Conservation (phyloP, 53 echinoderm and acorn worm genomes). For the Paracentrotus lividus region DNA sequence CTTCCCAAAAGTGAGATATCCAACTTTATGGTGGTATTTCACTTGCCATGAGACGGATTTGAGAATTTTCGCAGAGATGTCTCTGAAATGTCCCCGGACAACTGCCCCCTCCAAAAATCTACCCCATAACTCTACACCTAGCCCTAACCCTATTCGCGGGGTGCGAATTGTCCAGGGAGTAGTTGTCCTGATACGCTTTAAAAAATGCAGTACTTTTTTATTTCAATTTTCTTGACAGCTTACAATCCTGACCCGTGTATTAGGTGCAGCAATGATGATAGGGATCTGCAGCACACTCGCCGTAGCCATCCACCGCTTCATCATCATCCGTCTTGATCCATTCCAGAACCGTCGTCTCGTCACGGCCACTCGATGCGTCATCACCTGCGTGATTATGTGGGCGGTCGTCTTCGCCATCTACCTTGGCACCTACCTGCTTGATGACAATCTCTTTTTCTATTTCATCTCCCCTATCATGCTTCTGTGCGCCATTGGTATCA, state of each 20-base stretch:
- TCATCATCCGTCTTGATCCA: slow-evolving; percentile 39
- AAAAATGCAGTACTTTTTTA: no score
- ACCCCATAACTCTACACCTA: no score
- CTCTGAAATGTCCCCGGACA: no score
- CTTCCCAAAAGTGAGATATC: no score
- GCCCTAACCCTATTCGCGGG: no score
- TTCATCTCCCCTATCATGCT: slow-evolving; percentile 19
- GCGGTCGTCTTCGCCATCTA: slow-evolving; percentile 1
- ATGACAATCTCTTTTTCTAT: slow-evolving; percentile 15
- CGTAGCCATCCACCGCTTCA: slow-evolving; percentile 50
- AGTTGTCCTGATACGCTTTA: no score
- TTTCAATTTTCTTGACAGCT: neutral
- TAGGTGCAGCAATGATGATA: slow-evolving; percentile 34
- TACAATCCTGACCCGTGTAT: neutral
- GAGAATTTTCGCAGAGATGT: no score
- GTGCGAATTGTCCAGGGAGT: no score
- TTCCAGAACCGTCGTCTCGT: slow-evolving; percentile 40
- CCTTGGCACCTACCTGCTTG: neutral
- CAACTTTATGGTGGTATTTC: no score
- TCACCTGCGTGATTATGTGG: slow-evolving; percentile 25
- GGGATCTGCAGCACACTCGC: slow-evolving; percentile 26
- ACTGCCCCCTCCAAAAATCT: no score
- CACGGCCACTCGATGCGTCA: slow-evolving; percentile 22
- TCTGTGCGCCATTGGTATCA: neutral
- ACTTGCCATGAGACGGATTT: no score